phyloP scores from a whole-genome alignment of 2,797 vertebrate species.

The Paratrypauchen microcephalus region DNA sequence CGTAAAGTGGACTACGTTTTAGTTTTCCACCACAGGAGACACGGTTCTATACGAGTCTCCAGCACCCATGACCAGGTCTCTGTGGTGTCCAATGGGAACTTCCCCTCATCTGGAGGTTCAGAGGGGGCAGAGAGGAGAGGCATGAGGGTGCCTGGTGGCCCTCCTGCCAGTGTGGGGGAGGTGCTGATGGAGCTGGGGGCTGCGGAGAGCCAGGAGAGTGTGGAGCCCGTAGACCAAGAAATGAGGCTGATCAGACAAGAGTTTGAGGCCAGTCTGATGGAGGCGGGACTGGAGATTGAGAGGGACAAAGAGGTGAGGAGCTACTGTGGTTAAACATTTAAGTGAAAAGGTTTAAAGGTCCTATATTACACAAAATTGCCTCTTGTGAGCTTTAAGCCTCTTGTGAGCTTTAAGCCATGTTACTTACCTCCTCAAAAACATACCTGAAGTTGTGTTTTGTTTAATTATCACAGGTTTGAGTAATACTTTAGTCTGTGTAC shows the following conservation, averaged over 20 bases:
- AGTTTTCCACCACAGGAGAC: conserved; percentile 86
- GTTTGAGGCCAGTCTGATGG: conserved; percentile 86
- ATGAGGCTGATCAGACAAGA: conserved; percentile 86
- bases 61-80: conserved; percentile 66
- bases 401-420: no score
- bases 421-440: no score
- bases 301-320: conserved; percentile 87
- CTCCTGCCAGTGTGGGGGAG: conserved; percentile 42
- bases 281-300: conserved; percentile 92
- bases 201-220: conserved; percentile 63
- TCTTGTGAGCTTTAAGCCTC: no score
- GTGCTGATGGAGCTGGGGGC: conserved; percentile 67
- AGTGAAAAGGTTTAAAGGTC: neutral
- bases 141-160: conserved; percentile 18
- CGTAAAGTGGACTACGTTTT: conserved; percentile 95
- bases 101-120: conserved; percentile 49
- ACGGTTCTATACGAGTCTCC: conserved; percentile 43
- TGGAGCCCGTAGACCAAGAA: conserved; percentile 84
- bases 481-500: no score
- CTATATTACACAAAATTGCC: no score
- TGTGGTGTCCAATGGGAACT: conserved; percentile 86
- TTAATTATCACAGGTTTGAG: no score
- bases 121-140: conserved; percentile 44
- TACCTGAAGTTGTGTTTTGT: no score
- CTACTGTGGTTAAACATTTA: neutral